These are phyloP conservation scores for Coluber constrictor DNA, from an alignment of 2,797 vertebrate species.

Conservation along the genomic window DNA sequence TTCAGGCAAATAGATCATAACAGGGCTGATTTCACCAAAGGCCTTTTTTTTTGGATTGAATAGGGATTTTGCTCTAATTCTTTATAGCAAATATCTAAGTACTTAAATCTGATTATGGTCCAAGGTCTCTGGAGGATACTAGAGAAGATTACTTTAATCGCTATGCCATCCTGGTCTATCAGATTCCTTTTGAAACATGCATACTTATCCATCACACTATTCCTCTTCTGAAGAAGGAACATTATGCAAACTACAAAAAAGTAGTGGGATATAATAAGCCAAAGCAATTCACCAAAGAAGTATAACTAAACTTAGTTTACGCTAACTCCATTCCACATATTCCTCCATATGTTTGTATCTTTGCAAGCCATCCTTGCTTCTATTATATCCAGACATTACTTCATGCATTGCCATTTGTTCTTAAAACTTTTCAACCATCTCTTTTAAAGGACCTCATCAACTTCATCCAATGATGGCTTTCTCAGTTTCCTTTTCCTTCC, in stretches of 20 bases:
- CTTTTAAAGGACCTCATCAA: background rate
- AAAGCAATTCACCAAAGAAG: background rate
- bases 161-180: background rate
- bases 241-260: background rate
- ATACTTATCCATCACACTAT: background rate
- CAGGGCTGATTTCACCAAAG: background rate
- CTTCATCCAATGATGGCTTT: background rate
- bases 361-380: background rate
- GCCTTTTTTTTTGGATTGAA: background rate
- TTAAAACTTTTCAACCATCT: background rate
- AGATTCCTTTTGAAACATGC: background rate
- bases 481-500: background rate
- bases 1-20: background rate
- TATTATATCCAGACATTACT: background rate
- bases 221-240: background rate
- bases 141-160: background rate
- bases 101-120: background rate
- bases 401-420: background rate
- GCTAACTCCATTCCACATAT: background rate
- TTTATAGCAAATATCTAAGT: background rate
- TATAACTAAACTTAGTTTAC: background rate
- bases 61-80: constrained; percentile 1
- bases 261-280: background rate
- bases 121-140: background rate
- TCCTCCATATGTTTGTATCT: background rate